Evolutionary conservation across 2,113 vertebrate genomes (phyloP), one percentile per base, ranked within the genome.

Genomic region (Epinephelus moara): DNA sequence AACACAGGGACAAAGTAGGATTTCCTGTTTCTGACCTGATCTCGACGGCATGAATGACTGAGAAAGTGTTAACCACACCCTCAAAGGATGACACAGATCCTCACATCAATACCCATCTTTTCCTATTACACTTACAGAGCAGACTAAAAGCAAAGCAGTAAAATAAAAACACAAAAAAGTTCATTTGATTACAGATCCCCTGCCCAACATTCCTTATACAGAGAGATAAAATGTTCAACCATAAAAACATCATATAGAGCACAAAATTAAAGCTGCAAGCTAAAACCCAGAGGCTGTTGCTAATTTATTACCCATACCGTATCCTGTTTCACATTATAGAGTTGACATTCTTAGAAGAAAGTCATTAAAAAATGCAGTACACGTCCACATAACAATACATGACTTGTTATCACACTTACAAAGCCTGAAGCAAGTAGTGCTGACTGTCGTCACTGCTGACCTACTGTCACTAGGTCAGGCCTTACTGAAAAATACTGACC

Each of bases 1-100:
- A 63, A 61, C 56, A 64, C 37, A 75, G 27, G 21, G 45, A 82
- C 84, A 86, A 52, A 82, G 60, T 57, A 73, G 47, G 63, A 81
- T 71, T 92, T 92, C 89, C 93, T 92, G 89, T 91, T 92, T 92
- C 90, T 67, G 80, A 73, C 61, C 53, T 59, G 37, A 82, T 42
- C 75, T 84, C 64, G 49, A 62, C 83, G 82, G 82, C 83, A 92
- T 87, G 89, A 92, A 89, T 90, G 87, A 91, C n/a, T 78, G 49
- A 80, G 77, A 47, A 55, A 60, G 78, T 71, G 70, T 71, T 49
- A 52, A 72, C 67, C 53, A 53, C 67, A 52, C 61, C 81, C 25
- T 72, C 6, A 49, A 61, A 23, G 30, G 42, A 69, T 21, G 42
- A 70, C 55, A 73, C 19, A 59, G 60, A 62, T 42, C 47, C 49